Percentiles rank a stretch among this genome's conserved stretches.
Conservation (phyloP, 2,888 invertebrate genomes). For the Lasioglossum villosulum region DNA sequence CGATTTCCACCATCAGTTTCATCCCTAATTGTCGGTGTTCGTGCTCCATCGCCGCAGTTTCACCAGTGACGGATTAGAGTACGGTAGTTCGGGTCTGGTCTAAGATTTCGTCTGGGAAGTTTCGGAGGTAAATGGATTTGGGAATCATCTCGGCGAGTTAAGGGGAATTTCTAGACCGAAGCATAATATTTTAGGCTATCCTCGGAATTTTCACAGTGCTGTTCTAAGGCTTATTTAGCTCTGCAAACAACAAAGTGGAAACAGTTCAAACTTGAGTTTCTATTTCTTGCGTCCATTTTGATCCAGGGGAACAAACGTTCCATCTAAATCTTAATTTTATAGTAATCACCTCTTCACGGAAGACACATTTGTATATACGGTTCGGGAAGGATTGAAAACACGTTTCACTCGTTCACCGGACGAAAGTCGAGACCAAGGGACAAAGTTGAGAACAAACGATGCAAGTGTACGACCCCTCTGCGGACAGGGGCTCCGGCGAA, state of each 20-base stretch:
- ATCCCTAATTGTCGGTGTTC: neutral
- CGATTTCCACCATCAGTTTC: neutral
- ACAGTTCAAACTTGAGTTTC: no score
- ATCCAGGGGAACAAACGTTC: no score
- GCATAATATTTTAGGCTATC: neutral
- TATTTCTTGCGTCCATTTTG: no score
- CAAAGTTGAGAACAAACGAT: constrained; percentile 27
- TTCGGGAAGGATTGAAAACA: neutral
- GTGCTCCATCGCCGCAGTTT: neutral
- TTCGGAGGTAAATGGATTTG: neutral
- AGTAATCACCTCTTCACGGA: no score
- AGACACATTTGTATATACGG: neutral
- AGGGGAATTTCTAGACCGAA: neutral
- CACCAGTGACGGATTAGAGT: neutral
- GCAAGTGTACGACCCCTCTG: constrained; percentile 8
- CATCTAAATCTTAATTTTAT: no score
- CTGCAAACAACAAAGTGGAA: no score
- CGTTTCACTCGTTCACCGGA: neutral
- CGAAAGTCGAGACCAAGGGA: neutral
- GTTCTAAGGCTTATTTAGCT: neutral
- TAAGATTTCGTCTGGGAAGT: constrained; percentile 11
- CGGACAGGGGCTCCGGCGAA: constrained; percentile 15
- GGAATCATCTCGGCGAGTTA: neutral
- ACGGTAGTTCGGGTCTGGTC: neutral
- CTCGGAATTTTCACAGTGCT: neutral